Percentiles rank a stretch among this genome's conserved stretches.
Evolutionary conservation across 2,888 invertebrate species (phyloP).

Genomic region (Habrosyne pyritoides): DNA sequence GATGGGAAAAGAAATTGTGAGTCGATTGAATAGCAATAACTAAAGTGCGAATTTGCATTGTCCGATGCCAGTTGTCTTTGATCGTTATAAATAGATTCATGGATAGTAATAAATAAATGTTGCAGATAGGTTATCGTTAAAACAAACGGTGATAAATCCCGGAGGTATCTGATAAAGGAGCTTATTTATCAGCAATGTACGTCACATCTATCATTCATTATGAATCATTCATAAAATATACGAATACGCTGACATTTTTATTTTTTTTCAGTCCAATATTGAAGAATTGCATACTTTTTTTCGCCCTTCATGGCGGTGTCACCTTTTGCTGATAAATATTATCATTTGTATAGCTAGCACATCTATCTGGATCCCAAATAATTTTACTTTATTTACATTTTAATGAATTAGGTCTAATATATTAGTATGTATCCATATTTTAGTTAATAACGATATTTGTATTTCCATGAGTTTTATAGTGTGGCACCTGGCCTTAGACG

Average conservation of each 20-base stretch:
- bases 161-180: slow-evolving; percentile 47
- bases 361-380: too few species aligned
- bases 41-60: slow-evolving; percentile 66
- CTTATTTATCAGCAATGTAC: slow-evolving; percentile 42
- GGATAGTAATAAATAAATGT: slow-evolving; percentile 60
- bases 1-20: slow-evolving; percentile 50
- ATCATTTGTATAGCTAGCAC: too few species aligned
- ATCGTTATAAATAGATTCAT: slow-evolving; percentile 60
- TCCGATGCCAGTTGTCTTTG: slow-evolving; percentile 48
- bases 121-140: slow-evolving; percentile 58
- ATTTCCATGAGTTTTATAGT: too few species aligned
- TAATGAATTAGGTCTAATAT: too few species aligned
- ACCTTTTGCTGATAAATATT: too few species aligned
- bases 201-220: slow-evolving; percentile 37
- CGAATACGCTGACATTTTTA: not conserved
- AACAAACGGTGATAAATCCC: slow-evolving; percentile 61
- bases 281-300: too few species aligned
- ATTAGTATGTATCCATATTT: too few species aligned
- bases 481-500: too few species aligned
- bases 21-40: slow-evolving; percentile 52
- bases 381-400: too few species aligned
- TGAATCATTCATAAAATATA: slow-evolving; percentile 32
- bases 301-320: too few species aligned
- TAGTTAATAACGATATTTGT: too few species aligned
- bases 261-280: not conserved